A percentile compares a stretch with the other conserved stretches of the same genome.
phyloP scores from a whole-genome alignment of 2,888 invertebrate species.

The Buathra laborator region DNA sequence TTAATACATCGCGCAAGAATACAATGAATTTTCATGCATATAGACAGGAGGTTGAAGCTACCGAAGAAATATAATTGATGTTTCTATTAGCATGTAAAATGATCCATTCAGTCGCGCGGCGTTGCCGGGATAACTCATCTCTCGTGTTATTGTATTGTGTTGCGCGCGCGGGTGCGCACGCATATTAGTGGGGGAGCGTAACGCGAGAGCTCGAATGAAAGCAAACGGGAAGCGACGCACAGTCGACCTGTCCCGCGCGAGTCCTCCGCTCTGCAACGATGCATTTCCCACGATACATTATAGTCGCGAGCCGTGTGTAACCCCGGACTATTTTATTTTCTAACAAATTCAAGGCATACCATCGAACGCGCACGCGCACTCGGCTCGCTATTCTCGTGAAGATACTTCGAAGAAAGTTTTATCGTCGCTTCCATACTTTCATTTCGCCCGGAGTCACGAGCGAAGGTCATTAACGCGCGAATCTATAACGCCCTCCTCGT shows the following conservation, averaged over 20 bases:
- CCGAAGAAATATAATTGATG: conserved; percentile 37
- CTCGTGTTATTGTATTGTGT: conserved; percentile 13
- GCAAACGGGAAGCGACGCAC: conserved; percentile 58
- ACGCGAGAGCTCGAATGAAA: conserved; percentile 60
- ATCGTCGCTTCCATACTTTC: conserved; percentile 58
- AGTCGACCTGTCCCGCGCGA: conserved; percentile 11
- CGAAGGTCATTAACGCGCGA: conserved; percentile 83
- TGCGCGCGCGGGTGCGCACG: conserved; percentile 16
- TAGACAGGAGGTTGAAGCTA: background rate
- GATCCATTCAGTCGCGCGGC: conserved; percentile 22
- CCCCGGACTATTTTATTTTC: conserved; percentile 41
- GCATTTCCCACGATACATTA: conserved; percentile 57
- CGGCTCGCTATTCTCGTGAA: conserved; percentile 66
- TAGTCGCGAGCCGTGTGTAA: background rate
- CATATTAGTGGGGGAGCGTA: conserved; percentile 15
- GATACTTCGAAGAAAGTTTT: conserved; percentile 80
- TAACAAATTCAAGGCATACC: conserved; percentile 16
- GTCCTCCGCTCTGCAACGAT: conserved; percentile 33
- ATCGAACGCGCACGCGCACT: conserved; percentile 20
- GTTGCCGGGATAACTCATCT: conserved; percentile 27
- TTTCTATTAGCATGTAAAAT: conserved; percentile 49
- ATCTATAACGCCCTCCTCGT: conserved; percentile 20
- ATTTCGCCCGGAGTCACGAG: conserved; percentile 73
- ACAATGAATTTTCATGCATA: conserved; percentile 2
- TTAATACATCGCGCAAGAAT: background rate